Conservation (phyloP, 2,797 vertebrate species). For the Cichlasoma orientale region DNA sequence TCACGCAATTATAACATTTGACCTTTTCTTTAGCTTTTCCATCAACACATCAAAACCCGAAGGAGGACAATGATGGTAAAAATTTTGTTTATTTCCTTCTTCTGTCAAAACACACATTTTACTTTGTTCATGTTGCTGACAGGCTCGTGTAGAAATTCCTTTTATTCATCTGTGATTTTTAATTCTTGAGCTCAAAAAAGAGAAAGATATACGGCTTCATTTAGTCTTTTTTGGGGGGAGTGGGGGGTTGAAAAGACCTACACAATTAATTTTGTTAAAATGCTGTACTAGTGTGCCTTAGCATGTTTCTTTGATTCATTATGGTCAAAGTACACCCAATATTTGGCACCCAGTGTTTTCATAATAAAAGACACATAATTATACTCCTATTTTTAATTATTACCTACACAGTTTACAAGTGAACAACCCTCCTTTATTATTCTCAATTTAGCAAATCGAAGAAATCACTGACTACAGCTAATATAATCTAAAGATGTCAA, state of each 20-base stretch:
- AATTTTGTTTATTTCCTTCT: slow-evolving; percentile 4
- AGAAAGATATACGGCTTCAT: neutral
- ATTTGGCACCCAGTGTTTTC: neutral
- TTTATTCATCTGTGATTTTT: slow-evolving; percentile 32
- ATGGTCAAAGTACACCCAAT: neutral
- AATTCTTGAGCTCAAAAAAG: slow-evolving; percentile 6
- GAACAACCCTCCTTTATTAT: neutral
- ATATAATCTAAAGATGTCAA: neutral
- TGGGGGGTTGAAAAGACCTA: neutral
- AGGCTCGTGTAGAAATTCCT: slow-evolving; percentile 29
- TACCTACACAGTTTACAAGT: neutral
- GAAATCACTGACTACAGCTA: neutral
- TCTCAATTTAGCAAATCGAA: neutral
- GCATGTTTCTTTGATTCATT: neutral
- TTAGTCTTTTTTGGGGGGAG: neutral
- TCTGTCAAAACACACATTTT: slow-evolving; percentile 51
- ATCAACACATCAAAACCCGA: slow-evolving; percentile 23
- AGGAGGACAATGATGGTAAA: slow-evolving; percentile 20
- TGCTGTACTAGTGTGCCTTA: neutral
- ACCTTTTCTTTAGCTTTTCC: slow-evolving; percentile 35
- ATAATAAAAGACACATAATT: neutral
- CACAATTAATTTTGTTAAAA: neutral
- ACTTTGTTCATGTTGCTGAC: slow-evolving; percentile 56
- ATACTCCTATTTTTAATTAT: neutral
- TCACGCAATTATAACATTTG: slow-evolving; percentile 14